These are phyloP conservation scores for Drosophila ogumai DNA, from an alignment of 1,140 invertebrate species.

Conservation along the genomic window DNA sequence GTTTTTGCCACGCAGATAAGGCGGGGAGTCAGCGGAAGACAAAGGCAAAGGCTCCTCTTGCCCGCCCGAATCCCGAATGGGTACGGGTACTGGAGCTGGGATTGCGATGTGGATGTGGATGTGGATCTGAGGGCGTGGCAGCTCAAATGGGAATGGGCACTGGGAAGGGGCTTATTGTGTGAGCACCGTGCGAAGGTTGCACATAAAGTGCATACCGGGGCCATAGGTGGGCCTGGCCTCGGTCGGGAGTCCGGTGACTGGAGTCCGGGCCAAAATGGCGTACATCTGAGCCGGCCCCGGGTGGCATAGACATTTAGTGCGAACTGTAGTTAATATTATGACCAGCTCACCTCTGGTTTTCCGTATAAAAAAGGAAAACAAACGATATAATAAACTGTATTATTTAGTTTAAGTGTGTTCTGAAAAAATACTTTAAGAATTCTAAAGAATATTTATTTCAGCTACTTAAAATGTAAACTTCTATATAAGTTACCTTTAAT, in stretches of 20 bases:
- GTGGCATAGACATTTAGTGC: constrained; percentile 68
- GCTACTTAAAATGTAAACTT: background rate
- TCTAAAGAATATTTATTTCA: background rate
- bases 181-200: constrained; percentile 61
- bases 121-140: constrained; percentile 36
- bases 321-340: constrained; percentile 60
- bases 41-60: constrained; percentile 42
- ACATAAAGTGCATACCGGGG: constrained; percentile 65
- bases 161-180: constrained; percentile 37
- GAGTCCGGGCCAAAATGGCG: constrained; percentile 54
- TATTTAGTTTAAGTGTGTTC: background rate
- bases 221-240: constrained; percentile 39
- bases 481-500: background rate
- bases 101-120: constrained; percentile 43
- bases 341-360: constrained; percentile 21
- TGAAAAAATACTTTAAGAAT: background rate
- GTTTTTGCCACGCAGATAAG: constrained; percentile 81
- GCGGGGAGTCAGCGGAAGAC: constrained; percentile 48
- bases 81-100: constrained; percentile 29
- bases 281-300: constrained; percentile 38
- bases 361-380: constrained; percentile 52
- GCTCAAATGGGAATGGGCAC: background rate
- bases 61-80: constrained; percentile 7
- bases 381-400: constrained; percentile 16
- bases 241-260: background rate